Conservation (phyloP, 2,797 vertebrate species). For the Okamejei kenojei region DNA sequence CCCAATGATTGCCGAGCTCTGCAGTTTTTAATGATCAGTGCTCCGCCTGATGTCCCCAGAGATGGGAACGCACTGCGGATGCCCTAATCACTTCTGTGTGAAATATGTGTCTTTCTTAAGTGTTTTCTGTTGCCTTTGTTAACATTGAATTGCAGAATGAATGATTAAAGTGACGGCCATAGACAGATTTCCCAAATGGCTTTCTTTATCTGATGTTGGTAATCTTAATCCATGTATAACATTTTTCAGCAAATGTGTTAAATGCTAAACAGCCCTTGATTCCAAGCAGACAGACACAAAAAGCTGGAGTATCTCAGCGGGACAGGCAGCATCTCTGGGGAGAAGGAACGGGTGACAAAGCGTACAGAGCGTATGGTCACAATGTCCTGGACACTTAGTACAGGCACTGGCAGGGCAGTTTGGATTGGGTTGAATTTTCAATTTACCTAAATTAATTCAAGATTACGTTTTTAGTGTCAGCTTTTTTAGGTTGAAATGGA, state of each 20-base stretch:
- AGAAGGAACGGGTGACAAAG: too few species aligned
- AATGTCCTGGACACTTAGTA: neutral
- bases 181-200: slow-evolving; percentile 6
- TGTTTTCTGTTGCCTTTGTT: slow-evolving; percentile 5
- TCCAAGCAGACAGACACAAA: too few species aligned
- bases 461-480: neutral
- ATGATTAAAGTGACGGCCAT: neutral
- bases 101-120: slow-evolving; percentile 16
- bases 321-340: too few species aligned
- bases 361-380: neutral
- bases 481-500: neutral
- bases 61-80: neutral
- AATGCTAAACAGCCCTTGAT: neutral
- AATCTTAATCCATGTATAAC: slow-evolving; percentile 7
- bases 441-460: neutral
- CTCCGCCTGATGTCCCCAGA: neutral
- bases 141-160: neutral
- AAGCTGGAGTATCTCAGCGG: too few species aligned
- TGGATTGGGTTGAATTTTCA: neutral
- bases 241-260: slow-evolving; percentile 14
- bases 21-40: neutral
- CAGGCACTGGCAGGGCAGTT: neutral
- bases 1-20: neutral
- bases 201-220: neutral
- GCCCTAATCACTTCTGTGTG: neutral